Evolutionary conservation across 2,797 vertebrate species (phyloP).

Genomic region (Acrocephalus scirpaceus): DNA sequence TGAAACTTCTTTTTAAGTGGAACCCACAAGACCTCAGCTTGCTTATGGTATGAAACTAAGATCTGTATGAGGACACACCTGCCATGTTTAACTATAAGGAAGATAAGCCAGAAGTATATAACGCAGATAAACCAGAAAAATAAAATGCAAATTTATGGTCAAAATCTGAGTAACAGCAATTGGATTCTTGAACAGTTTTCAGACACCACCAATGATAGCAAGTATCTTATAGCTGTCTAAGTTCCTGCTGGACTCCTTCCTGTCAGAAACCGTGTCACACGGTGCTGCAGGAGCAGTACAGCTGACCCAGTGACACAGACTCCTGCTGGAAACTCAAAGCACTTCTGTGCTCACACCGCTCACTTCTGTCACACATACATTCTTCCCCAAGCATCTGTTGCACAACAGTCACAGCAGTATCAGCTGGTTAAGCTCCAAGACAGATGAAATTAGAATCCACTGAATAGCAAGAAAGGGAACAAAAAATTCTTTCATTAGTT

Average conservation of each 20-base stretch:
- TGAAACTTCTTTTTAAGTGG: neutral
- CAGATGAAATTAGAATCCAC: neutral
- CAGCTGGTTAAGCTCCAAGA: constrained; percentile 18
- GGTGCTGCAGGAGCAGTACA: neutral
- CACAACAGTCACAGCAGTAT: neutral
- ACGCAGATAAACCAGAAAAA: neutral
- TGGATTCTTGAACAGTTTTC: neutral
- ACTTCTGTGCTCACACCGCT: neutral
- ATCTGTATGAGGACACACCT: rapidly evolving
- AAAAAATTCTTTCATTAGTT: neutral
- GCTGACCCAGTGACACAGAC: neutral
- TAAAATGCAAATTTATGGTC: neutral
- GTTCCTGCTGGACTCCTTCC: neutral
- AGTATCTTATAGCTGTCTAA: neutral
- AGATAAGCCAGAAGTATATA: neutral
- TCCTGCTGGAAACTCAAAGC: neutral
- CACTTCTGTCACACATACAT: neutral
- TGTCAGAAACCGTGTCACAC: rapidly evolving
- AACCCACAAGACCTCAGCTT: neutral
- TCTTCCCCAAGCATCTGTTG: neutral
- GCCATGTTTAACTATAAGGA: neutral
- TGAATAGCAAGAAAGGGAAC: neutral
- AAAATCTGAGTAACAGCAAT: neutral
- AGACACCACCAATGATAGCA: neutral
- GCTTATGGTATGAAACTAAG: neutral